These are phyloP conservation scores for Drosophila anomelani DNA, from an alignment of 2,888 invertebrate species.

Conservation along the genomic window DNA sequence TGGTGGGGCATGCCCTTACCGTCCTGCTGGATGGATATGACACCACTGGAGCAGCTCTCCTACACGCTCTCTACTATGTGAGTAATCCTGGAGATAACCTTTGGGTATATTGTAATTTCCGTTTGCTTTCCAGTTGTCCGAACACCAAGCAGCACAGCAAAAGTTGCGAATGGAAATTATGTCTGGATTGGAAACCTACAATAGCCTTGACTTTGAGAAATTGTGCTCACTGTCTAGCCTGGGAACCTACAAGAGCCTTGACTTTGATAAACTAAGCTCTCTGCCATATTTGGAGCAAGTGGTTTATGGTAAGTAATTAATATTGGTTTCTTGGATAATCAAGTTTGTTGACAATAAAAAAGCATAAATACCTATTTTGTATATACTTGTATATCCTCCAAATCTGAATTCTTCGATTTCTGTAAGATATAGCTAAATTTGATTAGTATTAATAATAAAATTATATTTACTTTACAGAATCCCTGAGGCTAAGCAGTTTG, in stretches of 20 bases:
- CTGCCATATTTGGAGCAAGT: slow-evolving; percentile 82
- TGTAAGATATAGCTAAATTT: not conserved
- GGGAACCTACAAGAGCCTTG: slow-evolving; percentile 40
- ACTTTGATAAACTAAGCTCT: slow-evolving; percentile 68
- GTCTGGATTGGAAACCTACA: slow-evolving; percentile 15
- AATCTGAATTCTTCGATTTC: too few relatives aligned
- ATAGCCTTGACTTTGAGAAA: slow-evolving; percentile 65
- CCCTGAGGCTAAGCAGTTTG: slow-evolving; percentile 74
- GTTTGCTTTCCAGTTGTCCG: slow-evolving; percentile 62
- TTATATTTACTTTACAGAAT: slow-evolving; percentile 54
- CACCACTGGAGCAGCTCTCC: slow-evolving; percentile 74
- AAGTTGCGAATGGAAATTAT: slow-evolving; percentile 75
- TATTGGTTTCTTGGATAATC: not conserved
- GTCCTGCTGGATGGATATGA: slow-evolving; percentile 82
- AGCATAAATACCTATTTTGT: too few relatives aligned
- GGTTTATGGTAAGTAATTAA: slow-evolving; percentile 68
- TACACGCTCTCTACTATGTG: slow-evolving; percentile 75
- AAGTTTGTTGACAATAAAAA: too few relatives aligned
- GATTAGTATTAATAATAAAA: not conserved
- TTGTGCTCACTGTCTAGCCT: not conserved
- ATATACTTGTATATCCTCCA: too few relatives aligned
- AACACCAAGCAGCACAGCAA: slow-evolving; percentile 62
- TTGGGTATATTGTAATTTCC: not conserved
- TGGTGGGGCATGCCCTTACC: slow-evolving; percentile 79
- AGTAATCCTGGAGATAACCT: slow-evolving; percentile 19